Evolutionary conservation across 2,113 vertebrate genomes (phyloP).

Genomic region (Pelusios castaneus): DNA sequence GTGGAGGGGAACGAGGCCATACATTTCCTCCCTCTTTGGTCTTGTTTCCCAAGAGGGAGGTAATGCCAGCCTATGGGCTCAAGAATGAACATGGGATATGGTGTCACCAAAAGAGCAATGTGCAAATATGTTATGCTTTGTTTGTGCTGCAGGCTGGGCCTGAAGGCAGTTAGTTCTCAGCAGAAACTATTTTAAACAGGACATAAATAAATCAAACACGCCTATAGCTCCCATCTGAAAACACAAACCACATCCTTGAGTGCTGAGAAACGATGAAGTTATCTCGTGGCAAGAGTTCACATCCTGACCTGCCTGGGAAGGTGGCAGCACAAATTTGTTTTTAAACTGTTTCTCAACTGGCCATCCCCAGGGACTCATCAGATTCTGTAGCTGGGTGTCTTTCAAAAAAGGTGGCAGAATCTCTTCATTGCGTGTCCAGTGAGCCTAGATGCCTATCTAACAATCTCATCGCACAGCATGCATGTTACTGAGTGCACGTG

Average conservation of each 20-base stretch:
- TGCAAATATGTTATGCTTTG: conserved; percentile 15
- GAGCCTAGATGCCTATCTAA: not conserved
- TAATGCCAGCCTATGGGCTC: not conserved
- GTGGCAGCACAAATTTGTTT: not conserved
- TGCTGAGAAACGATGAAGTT: not conserved
- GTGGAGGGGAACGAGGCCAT: not conserved
- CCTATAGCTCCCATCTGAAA: not conserved
- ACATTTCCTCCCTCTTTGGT: not conserved
- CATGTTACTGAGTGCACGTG: not conserved
- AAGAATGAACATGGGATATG: not conserved
- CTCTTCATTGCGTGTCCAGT: not conserved
- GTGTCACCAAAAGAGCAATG: not conserved
- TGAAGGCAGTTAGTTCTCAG: conserved; percentile 9
- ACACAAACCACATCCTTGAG: not conserved
- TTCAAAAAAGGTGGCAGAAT: not conserved
- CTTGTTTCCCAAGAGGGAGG: not conserved
- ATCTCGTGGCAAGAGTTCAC: not conserved
- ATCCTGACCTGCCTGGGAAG: not conserved
- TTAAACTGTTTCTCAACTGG: not conserved
- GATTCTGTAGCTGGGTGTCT: not conserved
- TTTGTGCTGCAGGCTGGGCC: not conserved
- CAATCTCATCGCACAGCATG: not conserved
- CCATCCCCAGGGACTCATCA: not conserved
- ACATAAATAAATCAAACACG: fast-evolving
- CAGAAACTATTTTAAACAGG: conserved; percentile 29